Evolutionary conservation across 2,797 vertebrate species (phyloP).

Genomic region (Austrolebias charrua): DNA sequence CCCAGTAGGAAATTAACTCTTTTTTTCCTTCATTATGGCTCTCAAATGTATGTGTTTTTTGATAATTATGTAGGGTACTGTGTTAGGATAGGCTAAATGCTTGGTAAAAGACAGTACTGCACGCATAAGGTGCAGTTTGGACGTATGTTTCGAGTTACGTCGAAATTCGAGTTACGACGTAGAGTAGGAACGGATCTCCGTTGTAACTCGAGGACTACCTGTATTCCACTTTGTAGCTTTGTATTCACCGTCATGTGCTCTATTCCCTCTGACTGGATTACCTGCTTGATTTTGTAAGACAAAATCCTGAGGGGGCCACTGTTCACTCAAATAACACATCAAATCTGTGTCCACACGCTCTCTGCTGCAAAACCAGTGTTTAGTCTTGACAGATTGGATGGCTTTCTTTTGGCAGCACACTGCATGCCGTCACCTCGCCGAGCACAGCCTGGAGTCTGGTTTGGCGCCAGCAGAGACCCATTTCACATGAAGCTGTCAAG

Average conservation of each 20-base stretch:
- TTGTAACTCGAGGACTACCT: too few species aligned
- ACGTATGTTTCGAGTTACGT: too few species aligned
- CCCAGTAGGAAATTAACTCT: too few species aligned
- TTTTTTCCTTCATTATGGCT: too few species aligned
- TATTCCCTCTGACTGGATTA: slow-evolving; percentile 8
- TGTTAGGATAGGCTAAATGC: too few species aligned
- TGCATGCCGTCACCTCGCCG: slow-evolving; percentile 38
- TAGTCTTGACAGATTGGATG: slow-evolving; percentile 46
- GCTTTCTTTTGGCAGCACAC: slow-evolving; percentile 46
- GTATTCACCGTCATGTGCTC: slow-evolving; percentile 13
- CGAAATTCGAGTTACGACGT: too few species aligned
- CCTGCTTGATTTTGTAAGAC: slow-evolving; percentile 13
- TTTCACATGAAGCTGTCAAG: slow-evolving; percentile 12
- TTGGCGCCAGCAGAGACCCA: slow-evolving; percentile 25
- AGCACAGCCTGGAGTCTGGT: slow-evolving; percentile 41
- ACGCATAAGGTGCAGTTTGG: too few species aligned
- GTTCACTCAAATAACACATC: slow-evolving; percentile 12
- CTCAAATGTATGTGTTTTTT: too few species aligned
- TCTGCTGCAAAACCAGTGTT: slow-evolving; percentile 16
- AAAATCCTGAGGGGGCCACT: slow-evolving; percentile 1
- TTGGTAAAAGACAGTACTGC: too few species aligned
- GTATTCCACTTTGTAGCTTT: slow-evolving; percentile 12
- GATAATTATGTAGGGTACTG: too few species aligned
- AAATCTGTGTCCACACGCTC: slow-evolving; percentile 15
- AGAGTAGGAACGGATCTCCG: too few species aligned